A percentile compares a stretch with the other conserved stretches of the same genome.
phyloP scores from a whole-genome alignment of 2,888 invertebrate species.

The Tenthredo scrophulariae region DNA sequence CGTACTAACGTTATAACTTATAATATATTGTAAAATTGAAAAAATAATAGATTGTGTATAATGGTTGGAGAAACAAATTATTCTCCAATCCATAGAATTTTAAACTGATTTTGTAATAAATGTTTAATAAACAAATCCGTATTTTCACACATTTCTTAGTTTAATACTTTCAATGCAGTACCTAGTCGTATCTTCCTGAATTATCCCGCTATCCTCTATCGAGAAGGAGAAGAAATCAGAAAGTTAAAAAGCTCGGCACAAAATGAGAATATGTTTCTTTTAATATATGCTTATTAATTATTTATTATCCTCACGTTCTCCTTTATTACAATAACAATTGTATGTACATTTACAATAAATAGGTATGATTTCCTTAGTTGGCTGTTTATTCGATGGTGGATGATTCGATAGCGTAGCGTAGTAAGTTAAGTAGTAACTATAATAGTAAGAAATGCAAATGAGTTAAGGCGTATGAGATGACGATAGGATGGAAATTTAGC shows the following conservation, averaged over 20 bases:
- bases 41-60: slow-evolving; percentile 9
- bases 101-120: slow-evolving; percentile 3
- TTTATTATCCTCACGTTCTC: slow-evolving; percentile 67
- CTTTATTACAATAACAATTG: slow-evolving; percentile 76
- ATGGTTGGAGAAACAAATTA: not conserved
- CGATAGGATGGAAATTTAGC: slow-evolving; percentile 10
- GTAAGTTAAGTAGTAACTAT: slow-evolving; percentile 46
- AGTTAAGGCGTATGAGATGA: slow-evolving; percentile 31
- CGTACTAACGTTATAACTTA: slow-evolving; percentile 65
- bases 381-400: slow-evolving; percentile 70
- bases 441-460: slow-evolving; percentile 45
- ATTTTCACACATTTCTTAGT: not conserved
- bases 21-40: slow-evolving; percentile 1
- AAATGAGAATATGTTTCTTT: slow-evolving; percentile 1
- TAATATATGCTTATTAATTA: slow-evolving; percentile 43
- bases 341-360: slow-evolving; percentile 77
- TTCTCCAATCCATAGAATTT: not conserved
- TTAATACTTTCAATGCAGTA: not conserved
- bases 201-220: not conserved
- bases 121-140: slow-evolving; percentile 22
- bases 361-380: slow-evolving; percentile 71
- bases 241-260: not conserved
- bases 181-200: not conserved
- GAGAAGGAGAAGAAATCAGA: not conserved
- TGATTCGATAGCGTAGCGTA: slow-evolving; percentile 50